Conservation (phyloP, 2,888 invertebrate genomes). For the Acleris emargana region DNA sequence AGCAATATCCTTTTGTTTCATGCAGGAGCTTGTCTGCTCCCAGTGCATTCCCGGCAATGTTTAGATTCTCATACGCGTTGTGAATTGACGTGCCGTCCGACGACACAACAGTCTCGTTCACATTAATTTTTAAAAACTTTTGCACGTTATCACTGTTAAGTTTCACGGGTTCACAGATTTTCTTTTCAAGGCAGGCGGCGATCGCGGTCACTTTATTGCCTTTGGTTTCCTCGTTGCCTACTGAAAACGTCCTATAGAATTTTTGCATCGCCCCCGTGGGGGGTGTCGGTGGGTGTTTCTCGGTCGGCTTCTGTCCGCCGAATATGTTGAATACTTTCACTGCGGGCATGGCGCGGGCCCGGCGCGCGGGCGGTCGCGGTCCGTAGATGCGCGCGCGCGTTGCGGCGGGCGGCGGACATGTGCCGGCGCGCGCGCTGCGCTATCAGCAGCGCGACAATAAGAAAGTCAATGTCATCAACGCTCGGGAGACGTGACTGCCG, state of each 20-base stretch:
- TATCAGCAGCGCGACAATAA: slow-evolving; percentile 68
- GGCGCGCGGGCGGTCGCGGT: slow-evolving; percentile 67
- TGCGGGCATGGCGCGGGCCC: slow-evolving; percentile 81
- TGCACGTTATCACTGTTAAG: slow-evolving; percentile 69
- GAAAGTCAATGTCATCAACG: slow-evolving; percentile 80
- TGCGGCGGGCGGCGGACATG: slow-evolving; percentile 75
- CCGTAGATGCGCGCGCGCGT: slow-evolving; percentile 78
- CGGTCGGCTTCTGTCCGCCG: slow-evolving; percentile 81
- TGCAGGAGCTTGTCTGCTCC: slow-evolving; percentile 60
- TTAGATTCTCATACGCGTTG: slow-evolving; percentile 79
- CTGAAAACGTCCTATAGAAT: slow-evolving; percentile 81
- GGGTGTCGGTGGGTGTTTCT: slow-evolving; percentile 66
- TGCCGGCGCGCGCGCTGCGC: slow-evolving; percentile 55
- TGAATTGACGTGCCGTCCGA: slow-evolving; percentile 54
- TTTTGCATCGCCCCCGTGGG: slow-evolving; percentile 74
- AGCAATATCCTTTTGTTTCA: slow-evolving; percentile 75
- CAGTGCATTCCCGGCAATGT: slow-evolving; percentile 56
- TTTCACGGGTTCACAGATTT: slow-evolving; percentile 68
- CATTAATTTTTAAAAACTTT: slow-evolving; percentile 63
- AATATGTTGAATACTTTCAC: slow-evolving; percentile 83
- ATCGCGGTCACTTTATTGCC: slow-evolving; percentile 78
- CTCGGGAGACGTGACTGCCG: slow-evolving; percentile 60
- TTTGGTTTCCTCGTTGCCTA: slow-evolving; percentile 72
- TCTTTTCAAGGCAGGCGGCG: slow-evolving; percentile 76
- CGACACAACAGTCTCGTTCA: slow-evolving; percentile 60